Base-by-base conservation (phyloP, 2,113 vertebrate species). In the Rhodinocichla rosea region DNA sequence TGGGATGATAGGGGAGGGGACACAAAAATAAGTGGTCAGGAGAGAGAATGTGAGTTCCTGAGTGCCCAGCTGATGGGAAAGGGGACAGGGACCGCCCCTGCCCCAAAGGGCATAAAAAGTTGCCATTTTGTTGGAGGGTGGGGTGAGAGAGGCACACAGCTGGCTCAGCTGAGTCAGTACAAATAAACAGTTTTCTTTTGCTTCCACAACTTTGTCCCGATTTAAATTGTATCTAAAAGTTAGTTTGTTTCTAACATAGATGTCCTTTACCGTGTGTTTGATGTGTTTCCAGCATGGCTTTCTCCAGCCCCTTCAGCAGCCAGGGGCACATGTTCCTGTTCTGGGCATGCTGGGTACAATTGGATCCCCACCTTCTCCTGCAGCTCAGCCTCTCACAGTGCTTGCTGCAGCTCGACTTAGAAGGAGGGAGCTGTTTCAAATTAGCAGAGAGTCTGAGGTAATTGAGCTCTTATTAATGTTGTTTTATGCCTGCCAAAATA, bases 111-210 rank as follows among this genome's bases (percentile, higher is more conserved):
- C 15, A 13, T 15, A 23, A 49, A 40, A 40, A 42, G 6, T 69
- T 69, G 15, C 15, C 32, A 10, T 50, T 60, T 60, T 42, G 15
- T 15, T 35, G 35, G 44, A 9, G 15, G 8, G 9, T 20, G 1
- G 1, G 10, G 2, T 9, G 24, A 30, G 19, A 11, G 32, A 19
- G 7, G 2, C 4, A 2, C 3, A 2, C 6, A 8, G 7, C 6
- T 30, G 15, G 32, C 10, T 70, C 13, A 24, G 10, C 67, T 42
- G 32, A 30, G 23, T 50, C 32, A 23, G 15, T 50, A 52, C 37
- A 60, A 30, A 42, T 19, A 33, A 33, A 53, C 17, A n/a, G 20
- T 32, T 62, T 52, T 60, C 32, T 35, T 71, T 35, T 40, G 18
- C 65, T 49, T 59, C 3, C 1, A 35, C 0, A 6, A 44, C 55